Conservation (phyloP, 2,113 vertebrate species). For the Tautogolabrus adspersus region DNA sequence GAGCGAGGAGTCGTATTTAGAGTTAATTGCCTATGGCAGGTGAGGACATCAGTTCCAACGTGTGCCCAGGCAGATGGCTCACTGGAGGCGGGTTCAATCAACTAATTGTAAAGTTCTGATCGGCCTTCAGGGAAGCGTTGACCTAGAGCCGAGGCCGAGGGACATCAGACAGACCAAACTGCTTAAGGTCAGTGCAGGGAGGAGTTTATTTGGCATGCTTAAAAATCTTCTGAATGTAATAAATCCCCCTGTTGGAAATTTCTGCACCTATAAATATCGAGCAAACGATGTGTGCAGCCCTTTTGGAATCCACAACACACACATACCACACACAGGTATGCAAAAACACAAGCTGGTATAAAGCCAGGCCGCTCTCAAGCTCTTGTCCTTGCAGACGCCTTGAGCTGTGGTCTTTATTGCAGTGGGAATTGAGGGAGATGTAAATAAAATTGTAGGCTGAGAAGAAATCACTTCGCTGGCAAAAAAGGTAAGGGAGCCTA, state of each 20-base stretch:
- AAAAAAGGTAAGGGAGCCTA: constrained; percentile 35
- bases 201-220: neutral
- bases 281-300: neutral
- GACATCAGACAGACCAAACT: constrained; percentile 34
- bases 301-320: constrained; percentile 50
- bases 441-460: constrained; percentile 82
- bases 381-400: constrained; percentile 64
- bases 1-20: constrained; percentile 62
- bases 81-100: constrained; percentile 75
- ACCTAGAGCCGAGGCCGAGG: constrained; percentile 55
- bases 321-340: constrained; percentile 18
- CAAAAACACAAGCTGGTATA: constrained; percentile 28
- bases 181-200: neutral
- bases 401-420: constrained; percentile 70
- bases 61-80: constrained; percentile 71
- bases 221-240: neutral
- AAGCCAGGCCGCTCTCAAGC: constrained; percentile 25
- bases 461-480: constrained; percentile 73
- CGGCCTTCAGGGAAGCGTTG: constrained; percentile 57
- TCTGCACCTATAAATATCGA: neutral
- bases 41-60: constrained; percentile 77
- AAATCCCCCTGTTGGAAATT: constrained; percentile 12
- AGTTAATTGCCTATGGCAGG: constrained; percentile 79
- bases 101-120: constrained; percentile 74
- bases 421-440: constrained; percentile 72